Evolutionary conservation across 1,140 invertebrate genomes (phyloP).

Genomic region (Yoshiicerus persimilis): DNA sequence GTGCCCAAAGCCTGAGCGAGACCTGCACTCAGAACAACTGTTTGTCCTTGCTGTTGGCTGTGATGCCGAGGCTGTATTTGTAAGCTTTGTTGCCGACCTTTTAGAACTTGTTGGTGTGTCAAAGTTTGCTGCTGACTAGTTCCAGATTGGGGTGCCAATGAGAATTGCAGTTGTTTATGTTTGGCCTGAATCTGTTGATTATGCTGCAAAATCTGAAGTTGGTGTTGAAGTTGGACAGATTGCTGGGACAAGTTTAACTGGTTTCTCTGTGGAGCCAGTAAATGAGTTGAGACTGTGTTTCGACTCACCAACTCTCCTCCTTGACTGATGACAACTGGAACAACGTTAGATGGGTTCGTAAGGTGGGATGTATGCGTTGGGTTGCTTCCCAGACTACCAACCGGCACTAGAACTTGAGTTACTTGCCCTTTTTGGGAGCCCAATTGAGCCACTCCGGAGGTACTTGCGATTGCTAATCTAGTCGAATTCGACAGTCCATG

Average conservation of each 20-base stretch:
- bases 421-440: slow-evolving; percentile 19
- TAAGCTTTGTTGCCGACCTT: slow-evolving; percentile 68
- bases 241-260: not conserved
- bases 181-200: not conserved
- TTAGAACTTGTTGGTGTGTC: slow-evolving; percentile 59
- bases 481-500: slow-evolving; percentile 28
- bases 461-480: not conserved
- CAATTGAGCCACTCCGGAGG: not conserved
- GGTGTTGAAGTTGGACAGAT: slow-evolving; percentile 22
- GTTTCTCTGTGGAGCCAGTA: slow-evolving; percentile 35
- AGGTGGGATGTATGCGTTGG: not conserved
- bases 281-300: not conserved
- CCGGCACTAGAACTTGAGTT: slow-evolving; percentile 27
- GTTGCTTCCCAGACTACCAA: not conserved
- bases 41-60: not conserved
- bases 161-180: slow-evolving; percentile 17
- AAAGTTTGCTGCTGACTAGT: no score
- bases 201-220: slow-evolving; percentile 26
- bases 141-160: not conserved
- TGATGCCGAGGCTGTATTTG: slow-evolving; percentile 56
- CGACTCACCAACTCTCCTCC: slow-evolving; percentile 46
- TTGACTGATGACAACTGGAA: slow-evolving; percentile 12
- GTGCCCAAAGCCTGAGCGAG: slow-evolving; percentile 37
- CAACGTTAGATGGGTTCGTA: no score
- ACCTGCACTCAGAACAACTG: slow-evolving; percentile 33